Evolutionary conservation across 2,888 invertebrate genomes (phyloP).

Genomic region (Hylaea fasciaria): DNA sequence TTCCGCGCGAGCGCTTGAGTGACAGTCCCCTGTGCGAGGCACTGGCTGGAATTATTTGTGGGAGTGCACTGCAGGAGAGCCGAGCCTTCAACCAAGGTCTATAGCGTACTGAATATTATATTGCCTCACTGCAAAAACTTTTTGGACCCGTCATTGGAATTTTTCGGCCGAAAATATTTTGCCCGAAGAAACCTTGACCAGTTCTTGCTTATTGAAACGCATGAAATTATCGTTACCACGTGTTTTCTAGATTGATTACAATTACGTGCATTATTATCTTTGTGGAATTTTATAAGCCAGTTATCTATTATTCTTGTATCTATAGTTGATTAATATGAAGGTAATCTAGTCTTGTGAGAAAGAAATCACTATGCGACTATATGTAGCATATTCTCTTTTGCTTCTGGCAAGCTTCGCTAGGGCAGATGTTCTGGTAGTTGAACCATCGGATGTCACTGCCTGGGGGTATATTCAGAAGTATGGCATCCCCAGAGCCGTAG

Average conservation of each 20-base stretch:
- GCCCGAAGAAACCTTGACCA: background rate
- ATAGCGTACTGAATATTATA: conserved; percentile 29
- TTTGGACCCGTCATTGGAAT: conserved; percentile 25
- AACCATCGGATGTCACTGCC: conserved; percentile 39
- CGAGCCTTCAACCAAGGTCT: conserved; percentile 49
- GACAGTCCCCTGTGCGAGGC: conserved; percentile 77
- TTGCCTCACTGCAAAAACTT: conserved; percentile 29
- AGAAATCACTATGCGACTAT: conserved; percentile 40
- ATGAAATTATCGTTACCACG: too few species aligned
- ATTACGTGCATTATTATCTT: too few species aligned
- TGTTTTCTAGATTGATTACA: too few species aligned
- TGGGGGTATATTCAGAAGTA: conserved; percentile 57
- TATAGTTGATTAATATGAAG: background rate
- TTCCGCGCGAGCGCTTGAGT: conserved; percentile 75
- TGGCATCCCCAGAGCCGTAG: conserved; percentile 59
- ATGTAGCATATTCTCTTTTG: conserved; percentile 39
- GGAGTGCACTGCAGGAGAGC: conserved; percentile 63
- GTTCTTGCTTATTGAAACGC: too few species aligned
- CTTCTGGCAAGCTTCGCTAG: conserved; percentile 44
- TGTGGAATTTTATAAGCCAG: too few species aligned
- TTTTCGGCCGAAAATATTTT: background rate
- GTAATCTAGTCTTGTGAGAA: conserved; percentile 17
- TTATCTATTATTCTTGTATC: too few species aligned
- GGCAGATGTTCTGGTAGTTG: conserved; percentile 36
- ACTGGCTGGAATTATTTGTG: conserved; percentile 68